Evolutionary conservation across 2,888 invertebrate genomes (phyloP), one percentile per base, ranked within the genome.

Genomic region (Tubulanus polymorphus): DNA sequence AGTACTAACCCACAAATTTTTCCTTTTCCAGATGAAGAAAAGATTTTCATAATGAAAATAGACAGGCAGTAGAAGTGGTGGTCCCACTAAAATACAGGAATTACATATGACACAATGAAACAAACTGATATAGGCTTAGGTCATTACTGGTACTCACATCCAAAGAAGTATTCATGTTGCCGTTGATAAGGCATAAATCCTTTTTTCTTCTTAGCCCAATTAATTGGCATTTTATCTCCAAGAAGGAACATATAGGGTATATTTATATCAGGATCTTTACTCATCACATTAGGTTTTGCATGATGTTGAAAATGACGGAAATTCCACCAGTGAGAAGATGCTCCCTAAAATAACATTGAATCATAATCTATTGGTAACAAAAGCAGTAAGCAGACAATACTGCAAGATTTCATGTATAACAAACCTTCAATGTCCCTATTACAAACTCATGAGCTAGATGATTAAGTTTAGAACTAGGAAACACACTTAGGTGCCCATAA

Each of bases 291-390:
- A 1, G 77, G 75, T 54, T 76, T 77, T 12, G 72, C 69, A 55
- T 77, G 77, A 56, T 77, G 77, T 32, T 71, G 70, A 55, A 66
- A 70, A 58, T 77, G 77, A 10, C 76, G 62, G 60, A 70, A 74
- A 53, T 76, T 77, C 77, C 77, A 77, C 77, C 77, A 77, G 37
- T 72, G 67, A 15, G 73, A 69, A 5, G 74, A 73, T 0, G 73
- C 76, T 12, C 72, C 76, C 76, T 76, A 56, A 1, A 56, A 50
- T 26, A 18, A 27, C n/a, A n/a, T n/a, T n/a, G n/a, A n/a, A n/a
- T n/a, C n/a, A n/a, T n/a, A n/a, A n/a, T n/a, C n/a, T n/a, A n/a
- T n/a, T n/a, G n/a, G n/a, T n/a, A n/a, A n/a, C n/a, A n/a, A n/a
- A n/a, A n/a, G n/a, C n/a, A n/a, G n/a, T n/a, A n/a, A n/a, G n/a